Evolutionary conservation across 1,140 invertebrate species (phyloP), one percentile per base, ranked within the genome.

Genomic region (Galleria mellonella): DNA sequence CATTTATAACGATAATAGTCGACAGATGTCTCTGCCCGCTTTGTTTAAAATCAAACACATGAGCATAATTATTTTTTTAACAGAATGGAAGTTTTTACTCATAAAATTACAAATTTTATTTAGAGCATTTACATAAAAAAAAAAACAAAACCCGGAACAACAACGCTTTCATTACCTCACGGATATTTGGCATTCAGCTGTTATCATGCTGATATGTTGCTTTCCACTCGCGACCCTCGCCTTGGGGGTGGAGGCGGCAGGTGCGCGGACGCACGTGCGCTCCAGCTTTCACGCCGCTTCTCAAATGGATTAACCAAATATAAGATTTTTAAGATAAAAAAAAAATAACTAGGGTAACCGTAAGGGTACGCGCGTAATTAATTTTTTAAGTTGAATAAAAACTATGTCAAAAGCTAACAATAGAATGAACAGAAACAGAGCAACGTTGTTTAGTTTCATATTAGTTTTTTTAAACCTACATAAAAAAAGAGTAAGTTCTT

Each of bases 231-330:
- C 52, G 50, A 55, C 54, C 44, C 38, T 23, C 40, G 47, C 39
- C 35, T 14, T 15, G n/a, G 47, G 53, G 46, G 64, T 60, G 37
- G 56, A 40, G 44, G 27, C 47, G 65, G 75, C 78, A 83, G 78
- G 78, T 83, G 78, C 64, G 57, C 54, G 54, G 36, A 57, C 73
- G 70, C 78, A 79, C 78, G 78, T 79, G 78, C 69, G 59, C 7
- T 55, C 55, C 69, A 74, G 71, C 68, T 72, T 66, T 64, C 42
- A 45, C 53, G 32, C 51, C 59, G 51, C 47, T 12, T 17, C 27
- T 32, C 33, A 23, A 30, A 48, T 60, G 57, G 57, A 68, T 68
- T 63, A 67, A 58, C 49, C 4, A 43, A 40, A 48, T 45, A 44
- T 51, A 32, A 45, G 43, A 45, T 55, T 55, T 38, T 32, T n/a